phyloP scores from a whole-genome alignment of 2,113 vertebrate species.

The Zeus faber region DNA sequence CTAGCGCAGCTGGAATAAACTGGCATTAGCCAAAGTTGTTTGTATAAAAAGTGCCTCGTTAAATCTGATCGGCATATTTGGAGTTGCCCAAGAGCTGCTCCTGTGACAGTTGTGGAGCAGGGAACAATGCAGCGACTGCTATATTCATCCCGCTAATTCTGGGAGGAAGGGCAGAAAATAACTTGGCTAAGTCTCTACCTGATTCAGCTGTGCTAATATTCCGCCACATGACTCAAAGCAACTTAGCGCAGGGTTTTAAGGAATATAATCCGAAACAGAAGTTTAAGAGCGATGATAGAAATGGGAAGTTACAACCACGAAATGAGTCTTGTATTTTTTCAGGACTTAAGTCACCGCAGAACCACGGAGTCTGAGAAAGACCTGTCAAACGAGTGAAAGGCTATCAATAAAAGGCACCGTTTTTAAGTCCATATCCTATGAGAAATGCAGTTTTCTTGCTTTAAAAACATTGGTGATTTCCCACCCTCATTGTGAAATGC shows the following conservation, averaged over 20 bases:
- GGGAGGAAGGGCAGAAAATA: slow-evolving; percentile 28
- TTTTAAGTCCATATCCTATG: too few species aligned
- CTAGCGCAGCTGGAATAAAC: slow-evolving; percentile 51
- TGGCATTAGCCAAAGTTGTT: slow-evolving; percentile 53
- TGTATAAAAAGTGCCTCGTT: slow-evolving; percentile 61
- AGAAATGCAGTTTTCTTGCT: neutral
- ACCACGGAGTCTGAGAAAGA: neutral
- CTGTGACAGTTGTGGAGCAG: slow-evolving; percentile 47
- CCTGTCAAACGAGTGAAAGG: neutral
- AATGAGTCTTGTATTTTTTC: slow-evolving; percentile 2
- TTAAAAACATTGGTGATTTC: neutral
- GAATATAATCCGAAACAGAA: slow-evolving; percentile 40
- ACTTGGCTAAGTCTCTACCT: slow-evolving; percentile 48
- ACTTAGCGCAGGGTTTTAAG: slow-evolving; percentile 38
- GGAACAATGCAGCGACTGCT: slow-evolving; percentile 50
- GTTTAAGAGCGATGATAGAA: slow-evolving; percentile 16
- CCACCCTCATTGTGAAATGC: neutral
- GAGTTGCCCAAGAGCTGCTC: slow-evolving; percentile 52
- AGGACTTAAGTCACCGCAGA: neutral
- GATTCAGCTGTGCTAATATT: slow-evolving; percentile 51
- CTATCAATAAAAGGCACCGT: too few species aligned
- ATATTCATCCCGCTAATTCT: slow-evolving; percentile 48
- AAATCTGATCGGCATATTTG: slow-evolving; percentile 64
- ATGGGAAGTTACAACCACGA: too few species aligned
- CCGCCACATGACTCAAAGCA: slow-evolving; percentile 43